Conservation (phyloP, 2,113 vertebrate species). For the Sterrhoptilus dennistouni region DNA sequence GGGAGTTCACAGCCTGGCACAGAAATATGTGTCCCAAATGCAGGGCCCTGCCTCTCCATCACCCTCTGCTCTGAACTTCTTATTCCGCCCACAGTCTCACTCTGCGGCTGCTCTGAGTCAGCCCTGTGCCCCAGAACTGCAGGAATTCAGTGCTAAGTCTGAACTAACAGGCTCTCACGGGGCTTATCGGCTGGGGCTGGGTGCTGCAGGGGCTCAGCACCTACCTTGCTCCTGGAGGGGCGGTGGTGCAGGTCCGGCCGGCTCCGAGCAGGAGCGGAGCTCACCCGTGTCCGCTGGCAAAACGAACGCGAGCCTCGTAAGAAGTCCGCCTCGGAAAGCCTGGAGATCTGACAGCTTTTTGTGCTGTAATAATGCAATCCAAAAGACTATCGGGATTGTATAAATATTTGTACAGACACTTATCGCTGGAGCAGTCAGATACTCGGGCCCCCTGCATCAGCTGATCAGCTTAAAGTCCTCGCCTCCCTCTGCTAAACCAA, state of each 20-base stretch:
- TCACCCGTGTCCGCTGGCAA: neutral
- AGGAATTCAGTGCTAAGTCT: neutral
- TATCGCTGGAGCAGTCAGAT: conserved; percentile 52
- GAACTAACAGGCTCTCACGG: neutral
- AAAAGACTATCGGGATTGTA: conserved; percentile 53
- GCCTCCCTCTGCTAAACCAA: neutral
- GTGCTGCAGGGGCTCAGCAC: neutral
- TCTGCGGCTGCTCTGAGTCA: fast-evolving
- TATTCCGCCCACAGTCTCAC: neutral
- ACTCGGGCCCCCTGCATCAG: conserved; percentile 16
- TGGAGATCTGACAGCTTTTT: conserved; percentile 55
- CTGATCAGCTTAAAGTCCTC: neutral
- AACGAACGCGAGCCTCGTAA: neutral
- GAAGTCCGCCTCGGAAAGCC: neutral
- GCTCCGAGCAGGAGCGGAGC: neutral
- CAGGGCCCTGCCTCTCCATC: neutral
- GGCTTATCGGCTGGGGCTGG: neutral
- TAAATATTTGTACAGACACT: conserved; percentile 73
- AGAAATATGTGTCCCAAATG: neutral
- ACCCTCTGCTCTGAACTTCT: neutral
- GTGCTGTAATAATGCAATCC: conserved; percentile 52
- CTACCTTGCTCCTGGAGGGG: fast-evolving
- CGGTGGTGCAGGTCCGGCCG: fast-evolving
- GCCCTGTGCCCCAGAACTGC: neutral
- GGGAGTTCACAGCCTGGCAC: neutral